Evolutionary conservation across 2,797 vertebrate genomes (phyloP).

Genomic region (Syndactyla subalaris): DNA sequence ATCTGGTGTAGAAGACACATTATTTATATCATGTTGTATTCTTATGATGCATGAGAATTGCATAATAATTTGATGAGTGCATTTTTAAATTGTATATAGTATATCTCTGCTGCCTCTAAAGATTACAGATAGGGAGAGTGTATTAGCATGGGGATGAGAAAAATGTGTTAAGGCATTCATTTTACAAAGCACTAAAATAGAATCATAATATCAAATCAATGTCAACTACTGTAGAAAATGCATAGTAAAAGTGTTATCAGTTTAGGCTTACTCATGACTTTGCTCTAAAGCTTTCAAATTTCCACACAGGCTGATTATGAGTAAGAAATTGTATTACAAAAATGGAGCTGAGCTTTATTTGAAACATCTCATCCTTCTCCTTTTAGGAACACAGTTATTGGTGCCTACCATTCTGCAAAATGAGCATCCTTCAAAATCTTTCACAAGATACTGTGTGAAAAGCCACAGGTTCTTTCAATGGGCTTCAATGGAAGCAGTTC

Average conservation of each 20-base stretch:
- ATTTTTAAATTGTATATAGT: background rate
- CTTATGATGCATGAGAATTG: background rate
- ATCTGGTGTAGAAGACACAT: background rate
- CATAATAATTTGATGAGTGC: background rate
- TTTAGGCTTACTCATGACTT: background rate
- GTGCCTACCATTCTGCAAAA: background rate
- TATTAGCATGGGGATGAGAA: background rate
- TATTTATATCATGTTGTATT: background rate
- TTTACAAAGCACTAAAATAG: constrained; percentile 5
- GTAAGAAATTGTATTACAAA: background rate
- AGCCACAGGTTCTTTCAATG: background rate
- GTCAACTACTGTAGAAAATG: background rate
- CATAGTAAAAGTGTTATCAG: background rate
- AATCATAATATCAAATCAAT: constrained; percentile 2
- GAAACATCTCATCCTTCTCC: background rate
- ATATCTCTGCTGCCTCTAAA: background rate
- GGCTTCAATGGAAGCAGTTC: background rate
- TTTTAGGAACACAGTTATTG: background rate
- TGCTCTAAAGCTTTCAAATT: background rate
- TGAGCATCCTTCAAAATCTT: background rate
- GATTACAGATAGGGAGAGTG: background rate
- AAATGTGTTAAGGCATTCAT: background rate
- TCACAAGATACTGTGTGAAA: background rate
- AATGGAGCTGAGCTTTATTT: background rate
- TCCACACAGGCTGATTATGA: background rate